phyloP scores from a whole-genome alignment of 2,888 invertebrate genomes.

The Leptarthrus brevirostris region DNA sequence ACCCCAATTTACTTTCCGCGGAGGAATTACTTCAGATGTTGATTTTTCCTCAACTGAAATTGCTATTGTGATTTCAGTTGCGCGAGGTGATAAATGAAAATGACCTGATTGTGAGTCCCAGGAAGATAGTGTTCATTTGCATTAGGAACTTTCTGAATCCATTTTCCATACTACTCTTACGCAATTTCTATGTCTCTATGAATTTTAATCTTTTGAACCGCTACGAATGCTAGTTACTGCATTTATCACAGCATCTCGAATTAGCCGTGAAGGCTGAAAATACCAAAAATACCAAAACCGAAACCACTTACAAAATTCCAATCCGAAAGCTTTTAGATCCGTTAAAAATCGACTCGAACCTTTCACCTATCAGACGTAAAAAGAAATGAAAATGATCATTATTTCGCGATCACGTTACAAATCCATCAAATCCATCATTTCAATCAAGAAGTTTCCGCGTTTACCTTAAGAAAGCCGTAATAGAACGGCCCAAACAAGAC shows the following conservation, averaged over 20 bases:
- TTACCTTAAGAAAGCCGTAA: background rate
- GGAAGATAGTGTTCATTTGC: no score
- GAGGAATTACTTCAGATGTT: background rate
- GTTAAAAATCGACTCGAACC: constrained; percentile 3
- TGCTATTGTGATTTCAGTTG: background rate
- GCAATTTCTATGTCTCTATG: no score
- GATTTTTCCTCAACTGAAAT: background rate
- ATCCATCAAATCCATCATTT: constrained; percentile 37
- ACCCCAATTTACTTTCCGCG: constrained; percentile 17
- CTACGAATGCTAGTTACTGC: no score
- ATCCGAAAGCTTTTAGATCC: background rate
- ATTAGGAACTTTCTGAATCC: no score
- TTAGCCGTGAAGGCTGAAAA: constrained; percentile 33
- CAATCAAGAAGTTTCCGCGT: constrained; percentile 35
- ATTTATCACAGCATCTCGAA: no score
- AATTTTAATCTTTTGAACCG: no score
- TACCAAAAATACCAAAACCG: background rate
- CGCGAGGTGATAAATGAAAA: no score
- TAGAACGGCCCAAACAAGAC: background rate
- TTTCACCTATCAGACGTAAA: constrained; percentile 15
- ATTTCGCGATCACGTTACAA: constrained; percentile 40
- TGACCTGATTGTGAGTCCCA: no score
- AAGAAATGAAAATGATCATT: constrained; percentile 26
- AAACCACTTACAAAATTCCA: constrained; percentile 21
- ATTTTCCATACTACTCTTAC: no score